Base-by-base conservation (phyloP, 2,797 vertebrate species). In the Myotis myotis region DNA sequence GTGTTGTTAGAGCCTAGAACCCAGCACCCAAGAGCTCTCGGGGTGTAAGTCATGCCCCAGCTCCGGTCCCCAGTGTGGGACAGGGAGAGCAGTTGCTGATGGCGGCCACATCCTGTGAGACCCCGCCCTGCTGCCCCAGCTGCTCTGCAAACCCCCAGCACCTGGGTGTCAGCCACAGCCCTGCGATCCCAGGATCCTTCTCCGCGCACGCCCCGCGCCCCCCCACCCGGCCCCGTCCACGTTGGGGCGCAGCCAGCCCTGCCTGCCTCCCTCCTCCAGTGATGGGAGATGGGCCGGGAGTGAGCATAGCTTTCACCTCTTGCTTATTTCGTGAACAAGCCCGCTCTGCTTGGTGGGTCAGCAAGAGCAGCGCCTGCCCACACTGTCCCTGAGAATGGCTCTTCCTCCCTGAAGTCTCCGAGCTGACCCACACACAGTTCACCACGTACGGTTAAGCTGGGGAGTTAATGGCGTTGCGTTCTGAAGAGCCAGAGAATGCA, bases 391-490 rank as follows among this genome's bases (percentile, higher is more conserved):
- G 60, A 68, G 70, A 79, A 55, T 22, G 72, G 19, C 30, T 83
- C 19, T 2, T 57, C 70, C 64, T 44, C 23, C 64, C 15, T 28
- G 25, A 33, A 38, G 1, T 51, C 79, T 74, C 66, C 47, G 25
- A n/a, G 9, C 7, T 19, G 11, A 90, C 85, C 22, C 2, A 12
- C 11, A 23, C 44, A 38, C 79, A 75, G n/a, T 4, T 74, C 75
- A 9, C 15, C 47, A 1, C 13, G 12, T 87, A 89, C 38, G 9
- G 0, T 60, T 25, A 55, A 44, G 15, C 66, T 74, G 60, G 87
- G 49, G 36, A 72, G 68, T 60, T 44, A 49, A 66, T 68, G 68
- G 36, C 20, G 33, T 66, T 88, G 86, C 36, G 41, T 64, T 94
- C 66, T 51, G 49, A 79, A 36, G 2, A 10, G 28, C 19, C 62